phyloP scores from a whole-genome alignment of 92 coral and sea anemone species.

The Umimayanthus kanabou region DNA sequence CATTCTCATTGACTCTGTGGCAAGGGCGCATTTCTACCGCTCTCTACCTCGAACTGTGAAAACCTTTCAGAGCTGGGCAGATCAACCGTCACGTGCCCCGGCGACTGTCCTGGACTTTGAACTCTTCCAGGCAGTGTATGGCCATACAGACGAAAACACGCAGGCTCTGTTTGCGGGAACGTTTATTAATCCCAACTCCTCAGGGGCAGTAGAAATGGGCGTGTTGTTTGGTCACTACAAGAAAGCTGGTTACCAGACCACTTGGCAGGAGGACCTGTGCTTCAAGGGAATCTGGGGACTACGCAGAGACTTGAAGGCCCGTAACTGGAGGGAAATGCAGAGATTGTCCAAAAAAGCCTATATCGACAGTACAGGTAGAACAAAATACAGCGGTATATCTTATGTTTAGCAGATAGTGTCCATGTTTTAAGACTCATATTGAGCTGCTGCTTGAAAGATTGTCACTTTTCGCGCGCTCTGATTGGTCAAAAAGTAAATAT shows the following conservation, averaged over 20 bases:
- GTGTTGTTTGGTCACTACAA: slow-evolving; percentile 69
- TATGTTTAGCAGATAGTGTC: neutral
- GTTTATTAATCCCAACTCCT: slow-evolving; percentile 33
- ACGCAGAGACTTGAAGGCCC: slow-evolving; percentile 54
- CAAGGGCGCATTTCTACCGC: slow-evolving; percentile 92
- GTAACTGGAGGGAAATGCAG: slow-evolving; percentile 58
- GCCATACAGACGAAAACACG: slow-evolving; percentile 83
- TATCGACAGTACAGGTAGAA: slow-evolving; percentile 77
- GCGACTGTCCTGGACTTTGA: slow-evolving; percentile 79
- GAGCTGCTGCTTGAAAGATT: neutral
- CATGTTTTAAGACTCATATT: neutral
- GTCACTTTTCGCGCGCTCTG: too few species aligned
- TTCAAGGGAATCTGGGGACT: slow-evolving; percentile 80
- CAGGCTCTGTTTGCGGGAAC: slow-evolving; percentile 87
- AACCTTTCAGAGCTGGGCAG: slow-evolving; percentile 62
- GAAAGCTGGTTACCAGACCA: slow-evolving; percentile 86
- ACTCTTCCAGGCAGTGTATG: slow-evolving; percentile 80
- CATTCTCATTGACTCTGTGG: slow-evolving; percentile 75
- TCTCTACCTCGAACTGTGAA: slow-evolving; percentile 80
- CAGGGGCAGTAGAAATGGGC: slow-evolving; percentile 61
- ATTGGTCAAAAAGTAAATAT: too few species aligned
- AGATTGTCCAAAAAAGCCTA: slow-evolving; percentile 27
- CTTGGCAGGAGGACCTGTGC: slow-evolving; percentile 84
- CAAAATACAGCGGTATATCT: neutral
- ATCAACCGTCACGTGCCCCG: slow-evolving; percentile 48